A percentile compares a stretch with the other conserved stretches of the same genome.
Evolutionary conservation across 2,797 vertebrate species (phyloP).

Genomic region (Halcyon badia): DNA sequence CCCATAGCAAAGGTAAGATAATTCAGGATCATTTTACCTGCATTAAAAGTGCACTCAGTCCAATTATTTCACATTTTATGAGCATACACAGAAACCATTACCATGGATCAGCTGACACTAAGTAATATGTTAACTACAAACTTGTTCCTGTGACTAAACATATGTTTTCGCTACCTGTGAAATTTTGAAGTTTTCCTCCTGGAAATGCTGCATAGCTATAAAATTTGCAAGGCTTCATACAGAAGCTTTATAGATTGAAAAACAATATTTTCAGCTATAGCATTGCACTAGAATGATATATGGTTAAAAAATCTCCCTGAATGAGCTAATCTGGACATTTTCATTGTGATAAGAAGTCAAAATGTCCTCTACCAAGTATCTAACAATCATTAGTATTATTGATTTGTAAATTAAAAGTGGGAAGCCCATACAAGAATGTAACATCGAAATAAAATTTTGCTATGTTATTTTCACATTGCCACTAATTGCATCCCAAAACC

Average conservation of each 20-base stretch:
- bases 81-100: constrained; percentile 4
- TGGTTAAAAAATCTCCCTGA: neutral
- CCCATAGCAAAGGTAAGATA: constrained; percentile 16
- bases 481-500: neutral
- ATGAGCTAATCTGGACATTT: neutral
- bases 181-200: neutral
- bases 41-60: constrained; percentile 36
- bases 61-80: constrained; percentile 50
- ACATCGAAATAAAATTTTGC: neutral
- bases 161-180: neutral
- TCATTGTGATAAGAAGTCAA: neutral
- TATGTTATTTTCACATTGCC: neutral
- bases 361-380: neutral
- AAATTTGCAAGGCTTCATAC: neutral
- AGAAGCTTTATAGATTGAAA: neutral
- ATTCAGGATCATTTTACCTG: constrained; percentile 39
- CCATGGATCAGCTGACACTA: constrained; percentile 7
- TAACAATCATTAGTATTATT: neutral
- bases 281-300: neutral
- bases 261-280: neutral
- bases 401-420: neutral
- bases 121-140: neutral
- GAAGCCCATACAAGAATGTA: neutral
- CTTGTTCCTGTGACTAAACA: neutral
- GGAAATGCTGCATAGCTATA: neutral